Percentiles rank a stretch among this genome's conserved stretches.
phyloP scores from a whole-genome alignment of 2,113 vertebrate species.

The Abramis brama region DNA sequence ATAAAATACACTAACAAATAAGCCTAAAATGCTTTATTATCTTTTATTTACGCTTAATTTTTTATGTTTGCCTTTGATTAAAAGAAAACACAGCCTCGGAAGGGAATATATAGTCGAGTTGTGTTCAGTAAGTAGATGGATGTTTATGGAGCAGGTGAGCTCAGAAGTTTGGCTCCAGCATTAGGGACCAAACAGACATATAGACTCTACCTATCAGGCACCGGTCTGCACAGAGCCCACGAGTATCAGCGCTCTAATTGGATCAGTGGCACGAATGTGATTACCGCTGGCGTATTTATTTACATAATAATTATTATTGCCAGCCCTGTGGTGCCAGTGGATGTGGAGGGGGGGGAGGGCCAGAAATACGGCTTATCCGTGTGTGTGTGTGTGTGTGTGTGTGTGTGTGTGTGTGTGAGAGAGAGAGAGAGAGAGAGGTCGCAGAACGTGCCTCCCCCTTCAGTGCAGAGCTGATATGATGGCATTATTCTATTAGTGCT shows the following conservation, averaged over 20 bases:
- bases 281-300: conserved; percentile 84
- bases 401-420: background rate
- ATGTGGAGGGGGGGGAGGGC: conserved; percentile 37
- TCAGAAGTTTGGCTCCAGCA: conserved; percentile 57
- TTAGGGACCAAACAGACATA: conserved; percentile 63
- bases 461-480: conserved; percentile 54
- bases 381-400: conserved; percentile 42
- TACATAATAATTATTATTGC: conserved; percentile 86
- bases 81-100: background rate
- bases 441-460: conserved; percentile 54
- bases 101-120: background rate
- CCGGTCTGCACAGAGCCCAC: conserved; percentile 69
- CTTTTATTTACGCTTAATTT: background rate
- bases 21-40: background rate
- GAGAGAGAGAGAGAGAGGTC: conserved; percentile 14
- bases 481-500: conserved; percentile 68
- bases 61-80: background rate
- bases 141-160: conserved; percentile 52
- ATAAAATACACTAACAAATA: background rate
- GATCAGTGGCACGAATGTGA: conserved; percentile 83
- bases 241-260: conserved; percentile 78
- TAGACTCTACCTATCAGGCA: conserved; percentile 75
- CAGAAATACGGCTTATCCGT: conserved; percentile 51
- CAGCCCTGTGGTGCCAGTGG: conserved; percentile 65
- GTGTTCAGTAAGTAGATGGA: conserved; percentile 46